Percentiles rank a stretch among this genome's conserved stretches.
Conservation (phyloP, 2,113 vertebrate species). For the Calyptomena viridis region DNA sequence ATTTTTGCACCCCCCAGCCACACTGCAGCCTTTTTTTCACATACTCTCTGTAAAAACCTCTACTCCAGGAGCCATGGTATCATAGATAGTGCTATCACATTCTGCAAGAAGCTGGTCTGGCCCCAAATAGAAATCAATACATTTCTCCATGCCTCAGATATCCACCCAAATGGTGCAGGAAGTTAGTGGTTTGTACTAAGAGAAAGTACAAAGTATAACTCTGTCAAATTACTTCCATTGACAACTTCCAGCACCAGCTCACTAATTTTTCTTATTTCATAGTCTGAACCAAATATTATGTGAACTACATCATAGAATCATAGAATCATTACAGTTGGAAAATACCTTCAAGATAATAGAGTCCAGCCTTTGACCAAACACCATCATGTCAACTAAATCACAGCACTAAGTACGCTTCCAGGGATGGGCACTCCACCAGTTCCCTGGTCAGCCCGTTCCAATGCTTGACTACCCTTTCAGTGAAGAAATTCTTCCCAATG, state of each 20-base stretch:
- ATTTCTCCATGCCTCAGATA: background rate
- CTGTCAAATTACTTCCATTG: background rate
- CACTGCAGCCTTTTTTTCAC: background rate
- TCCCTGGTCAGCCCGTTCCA: background rate
- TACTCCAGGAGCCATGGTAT: background rate
- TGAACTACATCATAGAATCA: background rate
- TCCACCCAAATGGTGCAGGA: rapidly evolving
- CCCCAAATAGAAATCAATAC: background rate
- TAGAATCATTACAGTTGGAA: background rate
- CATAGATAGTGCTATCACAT: rapidly evolving
- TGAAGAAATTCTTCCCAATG: background rate
- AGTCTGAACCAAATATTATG: background rate
- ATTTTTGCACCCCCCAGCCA: background rate
- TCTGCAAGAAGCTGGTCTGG: background rate
- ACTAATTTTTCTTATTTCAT: background rate
- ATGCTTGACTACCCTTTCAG: background rate
- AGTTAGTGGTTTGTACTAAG: background rate
- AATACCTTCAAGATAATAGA: background rate
- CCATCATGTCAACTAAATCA: background rate
- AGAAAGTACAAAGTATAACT: background rate
- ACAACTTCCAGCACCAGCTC: background rate
- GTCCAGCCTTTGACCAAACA: background rate
- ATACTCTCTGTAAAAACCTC: rapidly evolving
- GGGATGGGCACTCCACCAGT: background rate
- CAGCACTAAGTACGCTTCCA: too few relatives aligned